Evolutionary conservation across 2,797 vertebrate genomes (phyloP).

Genomic region (Tapirus indicus): DNA sequence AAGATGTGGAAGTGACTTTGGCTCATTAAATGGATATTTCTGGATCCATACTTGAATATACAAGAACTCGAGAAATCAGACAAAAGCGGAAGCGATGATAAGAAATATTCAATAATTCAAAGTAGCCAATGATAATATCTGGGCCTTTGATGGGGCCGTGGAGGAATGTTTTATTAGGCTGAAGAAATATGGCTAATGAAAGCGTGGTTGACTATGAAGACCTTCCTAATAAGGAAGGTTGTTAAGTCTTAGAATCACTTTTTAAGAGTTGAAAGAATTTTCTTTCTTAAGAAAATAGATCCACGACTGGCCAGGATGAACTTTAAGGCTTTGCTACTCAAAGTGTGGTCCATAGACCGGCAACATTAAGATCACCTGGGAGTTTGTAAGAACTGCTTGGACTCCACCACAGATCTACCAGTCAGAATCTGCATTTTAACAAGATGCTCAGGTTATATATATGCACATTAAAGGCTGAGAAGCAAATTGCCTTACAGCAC

Average conservation of each 20-base stretch:
- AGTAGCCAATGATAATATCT: neutral
- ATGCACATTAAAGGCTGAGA: neutral
- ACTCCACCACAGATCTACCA: neutral
- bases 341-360: neutral
- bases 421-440: neutral
- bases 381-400: neutral
- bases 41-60: neutral
- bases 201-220: neutral
- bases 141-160: neutral
- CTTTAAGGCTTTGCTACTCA: neutral
- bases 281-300: neutral
- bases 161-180: neutral
- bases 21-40: constrained; percentile 32
- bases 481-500: neutral
- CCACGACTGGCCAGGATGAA: neutral
- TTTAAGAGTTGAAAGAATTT: neutral
- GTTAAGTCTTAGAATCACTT: constrained; percentile 17
- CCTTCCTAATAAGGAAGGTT: neutral
- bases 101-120: constrained; percentile 18
- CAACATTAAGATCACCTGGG: neutral
- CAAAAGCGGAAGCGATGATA: neutral
- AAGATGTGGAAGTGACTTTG: constrained; percentile 24
- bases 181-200: neutral
- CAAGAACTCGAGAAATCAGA: neutral
- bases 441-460: neutral